Evolutionary conservation across 2,113 vertebrate species (phyloP).

Genomic region (Prunella fulvescens): DNA sequence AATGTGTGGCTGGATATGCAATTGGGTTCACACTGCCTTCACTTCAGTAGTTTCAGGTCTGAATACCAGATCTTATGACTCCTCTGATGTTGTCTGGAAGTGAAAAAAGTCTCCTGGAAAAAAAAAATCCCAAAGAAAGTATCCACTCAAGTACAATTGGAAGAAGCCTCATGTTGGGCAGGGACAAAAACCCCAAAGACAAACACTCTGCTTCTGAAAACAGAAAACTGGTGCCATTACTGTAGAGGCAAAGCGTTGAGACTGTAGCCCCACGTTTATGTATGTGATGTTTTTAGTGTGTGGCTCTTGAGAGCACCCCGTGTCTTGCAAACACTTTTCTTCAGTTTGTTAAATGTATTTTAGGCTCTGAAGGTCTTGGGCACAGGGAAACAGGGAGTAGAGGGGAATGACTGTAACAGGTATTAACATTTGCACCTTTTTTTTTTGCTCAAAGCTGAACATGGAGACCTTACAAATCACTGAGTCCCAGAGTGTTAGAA

Average conservation of each 20-base stretch:
- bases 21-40: neutral
- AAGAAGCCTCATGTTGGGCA: neutral
- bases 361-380: neutral
- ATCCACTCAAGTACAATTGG: neutral
- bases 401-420: neutral
- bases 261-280: neutral
- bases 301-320: neutral
- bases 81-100: neutral
- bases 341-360: constrained; percentile 12
- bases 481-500: neutral
- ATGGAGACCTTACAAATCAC: constrained; percentile 6
- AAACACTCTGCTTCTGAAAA: neutral
- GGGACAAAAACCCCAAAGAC: neutral
- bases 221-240: neutral
- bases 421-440: constrained; percentile 20
- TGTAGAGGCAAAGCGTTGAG: neutral
- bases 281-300: neutral
- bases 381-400: neutral
- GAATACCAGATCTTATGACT: neutral
- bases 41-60: neutral
- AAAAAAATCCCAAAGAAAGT: neutral
- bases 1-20: neutral
- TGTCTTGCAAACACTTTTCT: neutral
- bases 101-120: neutral
- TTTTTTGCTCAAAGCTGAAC: neutral